A percentile compares a stretch with the other conserved stretches of the same genome.
These are phyloP conservation scores for Monodelphis domestica DNA, from an alignment of 2,797 vertebrate genomes.

Conservation along the genomic window DNA sequence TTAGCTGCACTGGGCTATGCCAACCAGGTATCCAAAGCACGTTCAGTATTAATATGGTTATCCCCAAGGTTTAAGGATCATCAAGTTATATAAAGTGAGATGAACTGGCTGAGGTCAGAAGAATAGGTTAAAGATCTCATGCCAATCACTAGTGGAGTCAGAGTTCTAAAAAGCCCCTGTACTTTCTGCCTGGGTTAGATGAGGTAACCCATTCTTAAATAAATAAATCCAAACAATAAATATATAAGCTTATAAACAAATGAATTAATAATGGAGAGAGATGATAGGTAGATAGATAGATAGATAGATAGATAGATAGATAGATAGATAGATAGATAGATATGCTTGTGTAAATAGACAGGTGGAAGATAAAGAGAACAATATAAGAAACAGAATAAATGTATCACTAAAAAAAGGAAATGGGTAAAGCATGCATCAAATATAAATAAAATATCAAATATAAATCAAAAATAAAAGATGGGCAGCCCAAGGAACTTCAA, in stretches of 20 bases:
- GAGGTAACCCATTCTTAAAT: neutral
- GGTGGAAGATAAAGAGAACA: no score
- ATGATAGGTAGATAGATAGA: no score
- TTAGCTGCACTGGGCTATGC: neutral
- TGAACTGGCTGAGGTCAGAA: neutral
- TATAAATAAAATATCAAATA: no score
- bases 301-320: no score
- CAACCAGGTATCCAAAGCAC: neutral
- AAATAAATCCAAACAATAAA: neutral
- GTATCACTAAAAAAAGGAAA: no score
- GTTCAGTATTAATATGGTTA: neutral
- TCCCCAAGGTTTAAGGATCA: neutral
- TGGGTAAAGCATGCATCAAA: neutral
- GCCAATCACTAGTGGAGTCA: neutral
- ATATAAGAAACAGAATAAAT: no score
- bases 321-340: no score
- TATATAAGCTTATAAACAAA: neutral
- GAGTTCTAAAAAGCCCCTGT: neutral
- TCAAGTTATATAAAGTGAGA: neutral
- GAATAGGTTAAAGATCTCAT: neutral
- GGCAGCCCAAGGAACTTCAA: neutral
- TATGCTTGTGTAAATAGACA: no score
- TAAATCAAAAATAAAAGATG: no score
- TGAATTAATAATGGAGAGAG: neutral
- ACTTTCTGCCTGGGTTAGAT: neutral